These are phyloP conservation scores for Poliocrania exsul DNA, from an alignment of 2,797 vertebrate genomes.

Conservation along the genomic window DNA sequence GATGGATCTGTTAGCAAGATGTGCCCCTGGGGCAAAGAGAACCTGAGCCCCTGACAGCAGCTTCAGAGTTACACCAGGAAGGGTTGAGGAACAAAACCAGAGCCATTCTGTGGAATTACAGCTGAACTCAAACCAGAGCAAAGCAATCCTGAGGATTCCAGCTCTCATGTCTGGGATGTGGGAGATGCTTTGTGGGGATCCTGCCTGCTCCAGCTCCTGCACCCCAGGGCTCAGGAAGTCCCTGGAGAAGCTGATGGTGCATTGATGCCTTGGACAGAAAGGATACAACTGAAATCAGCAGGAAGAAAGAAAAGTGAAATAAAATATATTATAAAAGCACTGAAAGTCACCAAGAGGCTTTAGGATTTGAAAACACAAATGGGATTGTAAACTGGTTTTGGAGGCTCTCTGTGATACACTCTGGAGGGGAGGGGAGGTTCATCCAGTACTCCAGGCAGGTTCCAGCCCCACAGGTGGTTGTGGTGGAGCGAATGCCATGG, in stretches of 20 bases:
- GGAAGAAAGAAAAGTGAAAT: accelerated
- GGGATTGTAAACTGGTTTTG: not conserved
- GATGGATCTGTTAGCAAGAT: not conserved
- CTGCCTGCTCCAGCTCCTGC: not conserved
- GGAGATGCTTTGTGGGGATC: not conserved
- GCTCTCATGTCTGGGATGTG: accelerated
- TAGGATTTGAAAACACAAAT: not conserved
- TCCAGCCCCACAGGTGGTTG: not conserved
- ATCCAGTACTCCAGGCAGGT: not conserved
- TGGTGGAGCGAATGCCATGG: accelerated
- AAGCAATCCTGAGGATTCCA: not conserved
- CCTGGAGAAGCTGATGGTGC: not conserved
- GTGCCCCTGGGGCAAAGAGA: no score
- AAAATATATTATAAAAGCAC: no score
- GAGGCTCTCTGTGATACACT: not conserved
- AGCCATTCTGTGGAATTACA: not conserved
- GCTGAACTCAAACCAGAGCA: not conserved
- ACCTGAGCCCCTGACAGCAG: accelerated
- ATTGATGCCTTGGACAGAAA: not conserved
- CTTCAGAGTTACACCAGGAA: not conserved
- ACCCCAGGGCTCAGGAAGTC: not conserved
- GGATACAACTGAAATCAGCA: not conserved
- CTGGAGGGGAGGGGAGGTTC: not conserved
- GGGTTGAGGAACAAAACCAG: not conserved
- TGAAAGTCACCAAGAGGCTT: not conserved